phyloP scores from a whole-genome alignment of 1,140 invertebrate genomes.

The Caenorhabditis remanei region DNA sequence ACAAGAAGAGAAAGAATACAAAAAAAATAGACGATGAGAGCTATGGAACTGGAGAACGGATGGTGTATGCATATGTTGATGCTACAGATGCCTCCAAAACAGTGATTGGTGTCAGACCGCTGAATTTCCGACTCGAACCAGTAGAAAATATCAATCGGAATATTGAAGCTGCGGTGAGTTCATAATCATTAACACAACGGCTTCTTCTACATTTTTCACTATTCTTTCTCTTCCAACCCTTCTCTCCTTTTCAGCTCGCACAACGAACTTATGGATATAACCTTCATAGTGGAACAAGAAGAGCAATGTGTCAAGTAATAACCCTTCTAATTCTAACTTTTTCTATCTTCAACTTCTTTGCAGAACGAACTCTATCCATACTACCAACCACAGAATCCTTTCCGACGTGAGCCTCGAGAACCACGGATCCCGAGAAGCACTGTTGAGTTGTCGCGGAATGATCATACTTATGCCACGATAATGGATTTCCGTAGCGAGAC shows the following conservation, averaged over 20 bases:
- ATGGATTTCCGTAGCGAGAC: constrained; percentile 16
- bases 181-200: neutral
- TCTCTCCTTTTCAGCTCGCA: constrained; percentile 40
- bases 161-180: constrained; percentile 33
- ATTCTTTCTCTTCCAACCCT: neutral
- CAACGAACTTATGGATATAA: constrained; percentile 46
- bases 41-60: constrained; percentile 22
- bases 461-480: constrained; percentile 25
- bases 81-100: constrained; percentile 29
- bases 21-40: constrained; percentile 13
- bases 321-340: neutral
- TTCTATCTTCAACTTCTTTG: constrained; percentile 22
- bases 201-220: neutral
- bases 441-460: neutral
- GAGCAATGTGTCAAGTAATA: constrained; percentile 51
- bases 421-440: neutral
- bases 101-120: constrained; percentile 11
- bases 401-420: neutral
- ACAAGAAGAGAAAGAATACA: neutral
- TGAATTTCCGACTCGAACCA: constrained; percentile 10
- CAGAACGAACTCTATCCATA: constrained; percentile 53
- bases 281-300: constrained; percentile 9
- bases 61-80: constrained; percentile 38
- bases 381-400: constrained; percentile 11
- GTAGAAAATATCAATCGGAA: constrained; percentile 32